These are phyloP conservation scores for Silurus meridionalis DNA, from an alignment of 2,113 vertebrate genomes.

Conservation along the genomic window DNA sequence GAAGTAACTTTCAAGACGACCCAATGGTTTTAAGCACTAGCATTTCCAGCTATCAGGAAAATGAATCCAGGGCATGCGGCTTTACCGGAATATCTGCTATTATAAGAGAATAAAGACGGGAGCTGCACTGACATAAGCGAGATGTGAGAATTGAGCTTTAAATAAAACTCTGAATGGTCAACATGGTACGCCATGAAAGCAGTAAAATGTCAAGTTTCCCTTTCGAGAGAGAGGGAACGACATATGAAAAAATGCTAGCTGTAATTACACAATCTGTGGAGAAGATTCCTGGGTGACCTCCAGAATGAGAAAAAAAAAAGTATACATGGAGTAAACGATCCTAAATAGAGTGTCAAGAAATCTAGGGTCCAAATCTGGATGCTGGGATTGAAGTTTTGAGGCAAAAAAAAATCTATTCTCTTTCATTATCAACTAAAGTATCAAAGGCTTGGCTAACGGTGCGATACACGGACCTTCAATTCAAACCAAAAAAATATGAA, in stretches of 20 bases:
- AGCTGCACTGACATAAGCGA: slow-evolving; percentile 33
- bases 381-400: slow-evolving; percentile 15
- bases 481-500: background rate
- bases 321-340: slow-evolving; percentile 15
- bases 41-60: slow-evolving; percentile 31
- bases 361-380: background rate
- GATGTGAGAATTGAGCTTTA: slow-evolving; percentile 35
- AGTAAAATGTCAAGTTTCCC: slow-evolving; percentile 56
- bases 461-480: background rate
- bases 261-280: slow-evolving; percentile 53
- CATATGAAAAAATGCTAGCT: slow-evolving; percentile 48
- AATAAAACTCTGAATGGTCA: slow-evolving; percentile 44
- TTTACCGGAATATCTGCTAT: slow-evolving; percentile 45
- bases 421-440: slow-evolving; percentile 10
- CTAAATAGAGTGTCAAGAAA: slow-evolving; percentile 24
- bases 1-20: background rate
- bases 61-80: slow-evolving; percentile 10
- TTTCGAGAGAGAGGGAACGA: slow-evolving; percentile 44
- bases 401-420: background rate
- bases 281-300: slow-evolving; percentile 42
- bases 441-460: background rate
- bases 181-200: slow-evolving; percentile 41
- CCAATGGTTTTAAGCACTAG: background rate
- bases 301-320: slow-evolving; percentile 9
- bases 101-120: slow-evolving; percentile 39